Base-by-base conservation (phyloP, 2,888 invertebrate species). In the Lampropteryx suffumata region DNA sequence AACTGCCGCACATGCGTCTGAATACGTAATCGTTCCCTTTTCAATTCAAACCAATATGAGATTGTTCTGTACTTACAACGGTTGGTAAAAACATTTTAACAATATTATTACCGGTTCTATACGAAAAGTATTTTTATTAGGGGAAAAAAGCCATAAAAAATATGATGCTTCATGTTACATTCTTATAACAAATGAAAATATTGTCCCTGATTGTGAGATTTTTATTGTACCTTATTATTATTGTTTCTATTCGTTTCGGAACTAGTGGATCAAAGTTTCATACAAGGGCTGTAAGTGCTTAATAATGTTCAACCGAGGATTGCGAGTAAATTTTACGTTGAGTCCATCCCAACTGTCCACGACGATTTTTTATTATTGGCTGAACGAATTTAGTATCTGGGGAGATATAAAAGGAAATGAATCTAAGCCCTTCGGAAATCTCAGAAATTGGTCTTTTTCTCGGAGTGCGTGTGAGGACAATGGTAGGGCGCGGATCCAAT, bases 381-480 rank as follows among this genome's bases (percentile, higher is more conserved):
- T 80, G 84, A 85, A 84, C 86, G 88, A 88, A 88, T 88, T 87
- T 87, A 88, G 86, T 87, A 84, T 85, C 88, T 82, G 73, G 88
- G 88, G 88, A 89, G 87, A 84, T 85, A 88, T 89, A 88, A 89
- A 88, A 89, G 88, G 85, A 88, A 89, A 89, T 88, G 88, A 88
- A 88, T 81, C 86, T 85, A 88, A 87, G 88, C 88, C 88, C 88
- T 88, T 88, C 84, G 88, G 87, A 88, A 88, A 87, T 89, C 88
- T 86, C 75, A 83, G 88, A 86, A 84, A 88, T 88, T 88, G 88
- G 83, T 82, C 81, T 85, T 85, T 84, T 82, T 82, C 78, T 80
- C 67, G 62, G 71, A 79, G 82, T 81, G 83, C 82, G 86, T 87
- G 73, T 85, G 85, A 84, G 87, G 84, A 86, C 85, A 84, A 86